phyloP scores from a whole-genome alignment of 64 coral and sea anemone species.

The Hydrozoanthus tunicans region DNA sequence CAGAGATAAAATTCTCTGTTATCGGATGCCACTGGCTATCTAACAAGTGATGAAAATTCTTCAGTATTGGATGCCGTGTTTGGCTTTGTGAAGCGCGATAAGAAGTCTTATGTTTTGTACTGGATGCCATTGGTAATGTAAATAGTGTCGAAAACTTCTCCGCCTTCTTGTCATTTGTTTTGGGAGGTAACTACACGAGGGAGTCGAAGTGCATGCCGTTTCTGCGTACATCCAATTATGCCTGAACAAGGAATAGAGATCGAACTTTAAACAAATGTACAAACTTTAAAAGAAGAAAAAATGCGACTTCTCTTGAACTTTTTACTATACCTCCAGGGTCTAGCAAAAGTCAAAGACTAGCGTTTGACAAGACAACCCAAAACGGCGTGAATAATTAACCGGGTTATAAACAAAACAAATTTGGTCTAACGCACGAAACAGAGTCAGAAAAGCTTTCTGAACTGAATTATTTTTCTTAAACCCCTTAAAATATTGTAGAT shows the following conservation, averaged over 20 bases:
- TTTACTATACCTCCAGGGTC: neutral
- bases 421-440: neutral
- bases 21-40: too few relatives aligned
- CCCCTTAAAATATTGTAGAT: too few relatives aligned
- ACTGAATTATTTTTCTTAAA: neutral
- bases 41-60: too few relatives aligned
- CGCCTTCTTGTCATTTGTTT: neutral
- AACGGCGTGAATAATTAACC: conserved; percentile 14
- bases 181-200: neutral
- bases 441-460: neutral
- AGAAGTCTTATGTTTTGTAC: neutral
- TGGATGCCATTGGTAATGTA: too few relatives aligned
- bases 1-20: too few relatives aligned
- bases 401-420: conserved; percentile 19
- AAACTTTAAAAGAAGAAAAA: too few relatives aligned
- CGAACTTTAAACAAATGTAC: neutral
- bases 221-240: neutral
- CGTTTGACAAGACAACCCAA: conserved; percentile 25
- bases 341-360: neutral
- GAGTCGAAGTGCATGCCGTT: too few relatives aligned
- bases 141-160: neutral
- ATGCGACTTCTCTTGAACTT: too few relatives aligned
- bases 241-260: neutral
- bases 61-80: too few relatives aligned
- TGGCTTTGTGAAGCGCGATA: too few relatives aligned